Base-by-base conservation (phyloP, 2,888 invertebrate genomes). In the Lymantria dispar region DNA sequence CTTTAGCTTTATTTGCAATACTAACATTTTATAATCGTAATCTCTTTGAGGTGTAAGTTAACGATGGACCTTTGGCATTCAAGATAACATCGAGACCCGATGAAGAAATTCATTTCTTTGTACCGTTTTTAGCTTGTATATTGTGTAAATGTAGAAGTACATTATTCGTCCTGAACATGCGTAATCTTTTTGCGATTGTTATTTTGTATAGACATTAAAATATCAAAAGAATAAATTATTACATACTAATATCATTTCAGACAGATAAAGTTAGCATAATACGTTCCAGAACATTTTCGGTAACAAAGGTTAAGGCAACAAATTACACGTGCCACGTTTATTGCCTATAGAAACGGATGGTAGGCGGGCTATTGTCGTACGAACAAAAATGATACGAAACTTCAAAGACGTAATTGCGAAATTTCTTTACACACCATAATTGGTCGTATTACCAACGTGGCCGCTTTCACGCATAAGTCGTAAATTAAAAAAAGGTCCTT, bases 401-500 rank as follows among this genome's bases (percentile, higher is more conserved):
- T 60, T 70, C 63, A 66, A 63, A 60, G 67, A 60, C 63, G 72
- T 77, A 78, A 81, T 83, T 75, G 77, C 75, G 66, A 74, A 80
- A 78, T 80, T 80, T 74, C 79, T 74, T 78, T 76, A 76, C 77
- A 72, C 61, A 67, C 62, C 62, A 68, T 80, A 81, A 80, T 80
- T 78, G 80, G 74, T 60, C 65, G 68, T 69, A 72, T 76, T 75
- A 74, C 70, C 69, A 58, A 56, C 65, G 70, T 56, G 63, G 68
- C 65, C 68, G 73, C 79, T 81, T 85, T 83, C 80, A 75, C 75
- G 74, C 71, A 64, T 62, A 58, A 72, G 68, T 75, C 81, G 80
- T 80, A 80, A 83, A 83, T 83, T 81, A 70, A 72, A 80, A 83
- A 82, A 78, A 77, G 77, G 76, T 67, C 75, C 76, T 72, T 77